Evolutionary conservation across 2,888 invertebrate genomes (phyloP).

Genomic region (Mesopsocus fuscifrons): DNA sequence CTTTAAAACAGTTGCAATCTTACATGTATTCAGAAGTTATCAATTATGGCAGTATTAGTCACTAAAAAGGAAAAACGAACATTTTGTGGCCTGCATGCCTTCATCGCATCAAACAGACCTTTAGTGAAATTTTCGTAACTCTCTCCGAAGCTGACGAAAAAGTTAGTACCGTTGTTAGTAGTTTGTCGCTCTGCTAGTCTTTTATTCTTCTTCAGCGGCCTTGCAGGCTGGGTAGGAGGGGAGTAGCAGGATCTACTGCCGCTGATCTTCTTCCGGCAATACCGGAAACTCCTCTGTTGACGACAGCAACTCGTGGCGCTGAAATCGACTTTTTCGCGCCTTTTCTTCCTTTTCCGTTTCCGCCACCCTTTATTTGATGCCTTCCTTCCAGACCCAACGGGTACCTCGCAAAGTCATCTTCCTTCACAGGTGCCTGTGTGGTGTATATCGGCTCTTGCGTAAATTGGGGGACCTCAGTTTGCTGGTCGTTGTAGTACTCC

Average conservation of each 20-base stretch:
- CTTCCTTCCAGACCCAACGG: slow-evolving; percentile 1
- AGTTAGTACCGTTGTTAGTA: too few species aligned
- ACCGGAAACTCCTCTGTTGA: neutral
- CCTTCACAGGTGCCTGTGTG: neutral
- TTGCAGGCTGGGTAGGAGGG: neutral
- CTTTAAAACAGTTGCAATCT: too few species aligned
- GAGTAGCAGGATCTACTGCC: neutral
- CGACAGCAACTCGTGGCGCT: neutral
- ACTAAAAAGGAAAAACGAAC: too few species aligned
- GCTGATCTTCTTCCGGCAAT: neutral
- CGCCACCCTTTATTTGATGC: neutral
- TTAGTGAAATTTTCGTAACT: too few species aligned
- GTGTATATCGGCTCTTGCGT: neutral
- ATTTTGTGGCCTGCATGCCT: too few species aligned
- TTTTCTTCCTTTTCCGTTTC: neutral
- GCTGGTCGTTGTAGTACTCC: neutral
- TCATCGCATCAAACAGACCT: too few species aligned
- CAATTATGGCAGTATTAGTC: too few species aligned
- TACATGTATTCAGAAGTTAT: too few species aligned
- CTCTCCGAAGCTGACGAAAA: too few species aligned
- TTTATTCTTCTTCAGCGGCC: too few species aligned
- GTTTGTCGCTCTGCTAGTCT: too few species aligned
- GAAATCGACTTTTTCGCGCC: neutral
- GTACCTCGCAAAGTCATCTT: neutral
- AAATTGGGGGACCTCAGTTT: neutral